Conservation (phyloP, 2,888 invertebrate genomes). For the Margaritifera margaritifera region DNA sequence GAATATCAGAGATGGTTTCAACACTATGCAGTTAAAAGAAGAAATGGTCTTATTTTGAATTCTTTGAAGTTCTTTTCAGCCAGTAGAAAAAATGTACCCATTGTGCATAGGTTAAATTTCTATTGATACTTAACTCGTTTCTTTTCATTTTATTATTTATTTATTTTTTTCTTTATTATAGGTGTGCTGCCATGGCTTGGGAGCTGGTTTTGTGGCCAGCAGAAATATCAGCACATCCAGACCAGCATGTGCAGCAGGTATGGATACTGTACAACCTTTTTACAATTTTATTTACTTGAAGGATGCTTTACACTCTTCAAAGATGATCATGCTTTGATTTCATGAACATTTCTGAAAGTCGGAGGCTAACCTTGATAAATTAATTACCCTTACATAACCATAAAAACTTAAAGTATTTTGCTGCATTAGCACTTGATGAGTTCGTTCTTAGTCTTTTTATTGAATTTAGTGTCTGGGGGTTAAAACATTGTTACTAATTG, state of each 20-base stretch:
- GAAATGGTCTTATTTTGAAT: too few species aligned
- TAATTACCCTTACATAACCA: too few species aligned
- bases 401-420: too few species aligned
- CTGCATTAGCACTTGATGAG: too few species aligned
- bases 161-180: slow-evolving; percentile 40
- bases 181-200: slow-evolving; percentile 67
- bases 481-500: too few species aligned
- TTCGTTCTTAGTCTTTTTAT: too few species aligned
- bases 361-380: not conserved
- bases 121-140: not conserved
- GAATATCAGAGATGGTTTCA: too few species aligned
- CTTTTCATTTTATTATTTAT: slow-evolving; percentile 2
- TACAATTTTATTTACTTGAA: not conserved
- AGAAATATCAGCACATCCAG: slow-evolving; percentile 65
- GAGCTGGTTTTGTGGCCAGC: slow-evolving; percentile 67
- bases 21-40: too few species aligned
- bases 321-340: not conserved
- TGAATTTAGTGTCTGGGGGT: too few species aligned
- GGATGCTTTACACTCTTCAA: not conserved
- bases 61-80: too few species aligned
- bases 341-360: not conserved
- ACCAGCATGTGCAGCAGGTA: slow-evolving; percentile 56
- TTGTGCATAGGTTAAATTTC: too few species aligned
- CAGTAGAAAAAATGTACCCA: too few species aligned
- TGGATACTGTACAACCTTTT: slow-evolving; percentile 9